phyloP scores from a whole-genome alignment of 2,888 invertebrate species.

The Lasioglossum lativentre region DNA sequence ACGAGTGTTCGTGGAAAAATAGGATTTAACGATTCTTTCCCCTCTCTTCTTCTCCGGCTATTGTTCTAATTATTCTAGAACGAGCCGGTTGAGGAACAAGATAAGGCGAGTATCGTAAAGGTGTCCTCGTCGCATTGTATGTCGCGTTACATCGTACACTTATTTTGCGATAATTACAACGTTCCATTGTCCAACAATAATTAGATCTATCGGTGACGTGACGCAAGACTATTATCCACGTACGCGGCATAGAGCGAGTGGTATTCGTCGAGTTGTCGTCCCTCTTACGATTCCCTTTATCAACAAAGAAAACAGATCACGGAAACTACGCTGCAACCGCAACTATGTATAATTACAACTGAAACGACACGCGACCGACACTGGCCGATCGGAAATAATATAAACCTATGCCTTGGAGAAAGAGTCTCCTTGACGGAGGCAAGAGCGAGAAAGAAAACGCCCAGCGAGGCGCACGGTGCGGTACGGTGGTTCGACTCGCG shows the following conservation, averaged over 20 bases:
- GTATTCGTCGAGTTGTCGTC: neutral
- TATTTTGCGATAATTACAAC: neutral
- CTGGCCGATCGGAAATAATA: neutral
- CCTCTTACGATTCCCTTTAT: neutral
- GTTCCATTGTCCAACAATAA: neutral
- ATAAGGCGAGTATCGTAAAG: conserved; percentile 15
- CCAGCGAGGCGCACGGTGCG: neutral
- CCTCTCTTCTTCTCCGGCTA: neutral
- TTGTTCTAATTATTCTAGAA: neutral
- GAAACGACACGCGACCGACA: neutral
- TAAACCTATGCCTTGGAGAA: neutral
- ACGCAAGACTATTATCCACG: neutral
- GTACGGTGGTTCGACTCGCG: neutral
- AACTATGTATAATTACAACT: neutral
- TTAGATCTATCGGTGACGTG: neutral
- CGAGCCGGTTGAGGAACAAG: conserved; percentile 23
- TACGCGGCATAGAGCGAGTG: neutral
- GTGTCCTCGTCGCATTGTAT: neutral
- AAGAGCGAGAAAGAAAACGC: neutral
- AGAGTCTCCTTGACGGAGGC: neutral
- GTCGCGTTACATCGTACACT: neutral
- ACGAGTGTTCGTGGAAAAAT: neutral
- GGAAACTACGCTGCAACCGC: neutral
- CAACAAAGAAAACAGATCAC: neutral
- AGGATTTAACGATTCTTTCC: neutral